Base-by-base conservation (phyloP, 2,113 vertebrate species). In the Micronisus gabar region DNA sequence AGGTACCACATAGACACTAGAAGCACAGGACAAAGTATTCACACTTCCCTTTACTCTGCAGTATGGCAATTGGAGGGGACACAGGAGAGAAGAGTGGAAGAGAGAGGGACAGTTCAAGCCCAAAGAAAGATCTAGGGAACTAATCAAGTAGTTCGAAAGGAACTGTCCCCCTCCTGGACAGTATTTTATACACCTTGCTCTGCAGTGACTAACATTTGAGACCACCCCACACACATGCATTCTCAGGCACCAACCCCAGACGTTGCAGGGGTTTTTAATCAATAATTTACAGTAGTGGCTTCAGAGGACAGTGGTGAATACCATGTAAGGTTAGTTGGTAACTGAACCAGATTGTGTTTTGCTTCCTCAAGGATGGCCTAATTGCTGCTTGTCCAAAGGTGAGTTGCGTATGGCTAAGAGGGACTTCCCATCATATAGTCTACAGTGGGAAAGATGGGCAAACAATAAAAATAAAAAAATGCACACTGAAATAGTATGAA, bases 21-120 rank as follows among this genome's bases (percentile, higher is more conserved):
- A 96, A 94, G 72, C 75, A 95, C 43, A 90, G 84, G 53, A 59
- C 68, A 83, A 88, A 50, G 22, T 68, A 90, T 79, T 93, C 66
- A 73, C 7, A 15, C 56, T 90, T 78, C 72, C 52, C 84, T 93
- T 89, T 81, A 74, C 47, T 63, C 73, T 79, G 72, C 50, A 84
- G 58, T 58, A 32, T 47, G 82, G 78, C 58, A 30, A 14, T 17
- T 63, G n/a, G 25, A 66, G 36, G 25, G 8, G 41, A 67, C 21
- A 41, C 1, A 3, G n/a, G 21, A 52, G 15, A 47, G 41, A 58
- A 55, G 7, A 63, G n/a, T n/a, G 14, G 34, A 65, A 66, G 55
- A 52, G 15, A 65, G 62, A 70, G 36, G 72, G 45, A 91, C 23
- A 86, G 26, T 76, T 80, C 65, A 87, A 95, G 68, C 43, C 58